A percentile compares a stretch with the other conserved stretches of the same genome.
phyloP scores from a whole-genome alignment of 2,888 invertebrate species.

The Frankliniella fusca region DNA sequence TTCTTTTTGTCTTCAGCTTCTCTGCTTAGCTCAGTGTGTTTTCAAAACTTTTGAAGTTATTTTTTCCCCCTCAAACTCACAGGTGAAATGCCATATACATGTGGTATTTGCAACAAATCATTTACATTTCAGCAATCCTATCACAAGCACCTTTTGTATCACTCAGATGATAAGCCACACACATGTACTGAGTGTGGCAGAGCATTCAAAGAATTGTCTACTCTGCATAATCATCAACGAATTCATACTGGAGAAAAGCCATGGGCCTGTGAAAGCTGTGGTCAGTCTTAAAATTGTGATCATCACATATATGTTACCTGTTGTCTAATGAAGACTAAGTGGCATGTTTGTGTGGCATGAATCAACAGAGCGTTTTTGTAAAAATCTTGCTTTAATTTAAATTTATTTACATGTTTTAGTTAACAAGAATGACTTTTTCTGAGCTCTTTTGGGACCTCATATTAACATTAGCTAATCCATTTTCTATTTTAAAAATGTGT shows the following conservation, averaged over 20 bases:
- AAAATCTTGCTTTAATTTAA: not conserved
- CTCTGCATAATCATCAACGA: constrained; percentile 79
- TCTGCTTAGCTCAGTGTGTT: not conserved
- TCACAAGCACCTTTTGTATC: constrained; percentile 82
- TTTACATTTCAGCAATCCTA: constrained; percentile 89
- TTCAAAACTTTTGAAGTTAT: not conserved
- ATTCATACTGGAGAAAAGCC: constrained; percentile 82
- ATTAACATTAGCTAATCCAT: too few relatives aligned
- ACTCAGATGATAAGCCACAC: constrained; percentile 79
- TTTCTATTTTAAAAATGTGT: not conserved
- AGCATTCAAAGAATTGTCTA: constrained; percentile 80
- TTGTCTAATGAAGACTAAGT: constrained; percentile 34
- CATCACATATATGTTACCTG: not conserved
- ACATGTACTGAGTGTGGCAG: constrained; percentile 71
- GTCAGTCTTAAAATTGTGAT: constrained; percentile 49
- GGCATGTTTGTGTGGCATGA: too few relatives aligned
- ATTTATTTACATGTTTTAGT: not conserved
- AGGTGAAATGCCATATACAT: constrained; percentile 85
- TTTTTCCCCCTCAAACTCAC: constrained; percentile 45
- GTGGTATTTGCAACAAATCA: constrained; percentile 73
- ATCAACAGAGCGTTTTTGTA: too few relatives aligned
- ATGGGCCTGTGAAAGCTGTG: constrained; percentile 81
- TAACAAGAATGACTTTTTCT: too few relatives aligned
- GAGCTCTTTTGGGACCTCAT: too few relatives aligned
- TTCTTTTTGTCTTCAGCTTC: not conserved